Percentiles rank a stretch among this genome's conserved stretches.
These are phyloP conservation scores for Coptotermes formosanus DNA, from an alignment of 1,140 invertebrate genomes.

Conservation along the genomic window DNA sequence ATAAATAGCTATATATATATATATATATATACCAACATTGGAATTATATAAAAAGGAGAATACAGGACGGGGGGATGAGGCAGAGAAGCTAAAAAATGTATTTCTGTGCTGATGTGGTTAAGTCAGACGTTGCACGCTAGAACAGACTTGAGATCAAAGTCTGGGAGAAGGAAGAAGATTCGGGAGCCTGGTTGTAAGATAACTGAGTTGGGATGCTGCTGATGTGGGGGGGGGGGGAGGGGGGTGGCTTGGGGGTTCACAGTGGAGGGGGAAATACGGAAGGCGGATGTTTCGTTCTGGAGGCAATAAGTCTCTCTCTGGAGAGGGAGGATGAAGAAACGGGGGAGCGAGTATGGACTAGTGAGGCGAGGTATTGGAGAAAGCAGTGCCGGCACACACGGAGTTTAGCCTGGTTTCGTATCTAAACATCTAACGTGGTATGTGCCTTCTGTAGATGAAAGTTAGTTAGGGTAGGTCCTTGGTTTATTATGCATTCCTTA, in stretches of 20 bases:
- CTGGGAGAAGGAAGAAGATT: neutral
- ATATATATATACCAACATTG: neutral
- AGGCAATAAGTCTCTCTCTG: conserved; percentile 4
- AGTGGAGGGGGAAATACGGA: neutral
- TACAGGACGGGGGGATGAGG: neutral
- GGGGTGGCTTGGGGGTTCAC: neutral
- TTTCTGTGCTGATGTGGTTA: conserved; percentile 15
- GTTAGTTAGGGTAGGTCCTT: no score
- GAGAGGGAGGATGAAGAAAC: neutral
- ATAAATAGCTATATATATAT: neutral
- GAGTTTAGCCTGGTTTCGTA: neutral
- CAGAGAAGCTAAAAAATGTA: neutral
- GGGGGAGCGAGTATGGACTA: neutral
- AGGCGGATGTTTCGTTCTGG: conserved; percentile 25
- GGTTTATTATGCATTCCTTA: no score
- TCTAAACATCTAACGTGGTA: neutral
- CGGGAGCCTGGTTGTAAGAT: neutral
- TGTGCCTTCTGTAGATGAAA: no score
- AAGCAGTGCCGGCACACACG: neutral
- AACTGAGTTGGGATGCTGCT: neutral
- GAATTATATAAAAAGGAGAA: neutral
- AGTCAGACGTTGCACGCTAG: neutral
- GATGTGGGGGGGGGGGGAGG: neutral
- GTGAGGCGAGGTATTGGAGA: neutral
- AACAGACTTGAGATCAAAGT: neutral